Evolutionary conservation across 2,797 vertebrate species (phyloP).

Genomic region (Psittacula derbiana): DNA sequence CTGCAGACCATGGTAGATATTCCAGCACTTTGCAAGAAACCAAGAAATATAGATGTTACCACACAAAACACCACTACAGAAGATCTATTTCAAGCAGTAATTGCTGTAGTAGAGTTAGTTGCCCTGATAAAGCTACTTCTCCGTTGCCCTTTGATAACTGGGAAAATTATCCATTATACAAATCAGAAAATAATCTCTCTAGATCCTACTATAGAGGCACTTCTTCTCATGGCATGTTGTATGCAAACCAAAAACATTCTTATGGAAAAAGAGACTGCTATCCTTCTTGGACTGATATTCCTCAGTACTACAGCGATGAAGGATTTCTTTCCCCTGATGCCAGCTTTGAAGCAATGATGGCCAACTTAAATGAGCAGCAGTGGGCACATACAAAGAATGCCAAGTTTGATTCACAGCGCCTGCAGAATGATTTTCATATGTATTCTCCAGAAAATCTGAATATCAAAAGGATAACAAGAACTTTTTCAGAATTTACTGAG

Average conservation of each 20-base stretch:
- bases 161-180: slow-evolving; percentile 69
- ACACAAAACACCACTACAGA: slow-evolving; percentile 56
- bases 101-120: slow-evolving; percentile 32
- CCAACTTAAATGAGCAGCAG: slow-evolving; percentile 33
- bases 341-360: slow-evolving; percentile 59
- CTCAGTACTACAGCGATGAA: slow-evolving; percentile 51
- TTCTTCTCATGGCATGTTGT: slow-evolving; percentile 40
- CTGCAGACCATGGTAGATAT: not conserved
- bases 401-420: slow-evolving; percentile 15
- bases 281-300: slow-evolving; percentile 52
- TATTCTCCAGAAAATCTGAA: slow-evolving; percentile 20
- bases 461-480: slow-evolving; percentile 28
- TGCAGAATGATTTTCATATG: slow-evolving; percentile 20
- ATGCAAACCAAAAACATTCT: slow-evolving; percentile 41
- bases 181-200: slow-evolving; percentile 60
- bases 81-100: slow-evolving; percentile 29
- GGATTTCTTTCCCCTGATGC: slow-evolving; percentile 47
- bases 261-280: slow-evolving; percentile 43
- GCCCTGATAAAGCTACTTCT: slow-evolving; percentile 33
- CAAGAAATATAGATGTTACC: slow-evolving; percentile 52
- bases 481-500: not conserved
- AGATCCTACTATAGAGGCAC: slow-evolving; percentile 52
- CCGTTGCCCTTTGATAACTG: slow-evolving; percentile 59
- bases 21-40: slow-evolving; percentile 54
- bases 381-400: not conserved